Evolutionary conservation across 2,113 vertebrate genomes (phyloP).

Genomic region (Daboia siamensis): DNA sequence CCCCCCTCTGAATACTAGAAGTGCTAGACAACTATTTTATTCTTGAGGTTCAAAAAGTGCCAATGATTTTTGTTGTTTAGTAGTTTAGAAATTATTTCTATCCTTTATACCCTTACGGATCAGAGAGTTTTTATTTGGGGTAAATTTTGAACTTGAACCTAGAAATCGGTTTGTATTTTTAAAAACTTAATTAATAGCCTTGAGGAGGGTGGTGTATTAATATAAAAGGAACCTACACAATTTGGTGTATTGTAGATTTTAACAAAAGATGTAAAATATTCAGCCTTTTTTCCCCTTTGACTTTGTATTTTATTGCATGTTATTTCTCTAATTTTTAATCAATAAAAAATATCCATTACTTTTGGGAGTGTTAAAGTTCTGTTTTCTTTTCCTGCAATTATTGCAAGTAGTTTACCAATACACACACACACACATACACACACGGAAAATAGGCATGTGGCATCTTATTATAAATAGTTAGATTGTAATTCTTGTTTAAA

Average conservation of each 20-base stretch:
- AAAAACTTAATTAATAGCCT: constrained; percentile 59
- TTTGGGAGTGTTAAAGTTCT: not conserved
- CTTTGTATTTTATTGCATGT: constrained; percentile 92
- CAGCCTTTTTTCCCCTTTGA: constrained; percentile 67
- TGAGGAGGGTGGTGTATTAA: constrained; percentile 60
- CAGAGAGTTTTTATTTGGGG: constrained; percentile 37
- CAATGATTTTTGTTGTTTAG: constrained; percentile 65
- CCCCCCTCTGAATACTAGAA: constrained; percentile 53
- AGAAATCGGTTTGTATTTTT: constrained; percentile 63
- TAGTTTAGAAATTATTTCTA: constrained; percentile 52
- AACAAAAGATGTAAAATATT: constrained; percentile 81
- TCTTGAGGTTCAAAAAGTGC: constrained; percentile 66
- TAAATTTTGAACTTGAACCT: constrained; percentile 67
- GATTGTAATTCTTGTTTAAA: not conserved
- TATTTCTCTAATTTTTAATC: constrained; percentile 88
- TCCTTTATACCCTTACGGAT: constrained; percentile 11
- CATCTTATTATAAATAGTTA: not conserved
- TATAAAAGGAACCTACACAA: constrained; percentile 65
- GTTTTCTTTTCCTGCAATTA: not conserved
- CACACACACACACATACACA: too few relatives aligned
- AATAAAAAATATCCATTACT: constrained; percentile 84
- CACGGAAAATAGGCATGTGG: not conserved
- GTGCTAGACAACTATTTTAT: constrained; percentile 51
- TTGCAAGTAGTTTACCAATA: not conserved
- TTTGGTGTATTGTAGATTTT: constrained; percentile 71